Evolutionary conservation across 2,797 vertebrate genomes (phyloP).

Genomic region (Hypotaenidia okinawae): DNA sequence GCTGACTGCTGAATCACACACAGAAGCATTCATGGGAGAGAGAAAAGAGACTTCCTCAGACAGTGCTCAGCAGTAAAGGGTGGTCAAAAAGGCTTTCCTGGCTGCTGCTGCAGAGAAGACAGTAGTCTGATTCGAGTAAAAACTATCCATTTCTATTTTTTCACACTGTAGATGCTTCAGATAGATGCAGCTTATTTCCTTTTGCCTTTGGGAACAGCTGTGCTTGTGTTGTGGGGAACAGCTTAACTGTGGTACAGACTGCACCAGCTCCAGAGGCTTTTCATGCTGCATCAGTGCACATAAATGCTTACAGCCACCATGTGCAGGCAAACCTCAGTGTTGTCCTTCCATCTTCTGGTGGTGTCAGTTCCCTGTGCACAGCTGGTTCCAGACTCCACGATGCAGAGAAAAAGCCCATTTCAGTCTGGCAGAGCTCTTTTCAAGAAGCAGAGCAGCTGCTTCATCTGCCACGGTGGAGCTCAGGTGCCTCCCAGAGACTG

Average conservation of each 20-base stretch:
- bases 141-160: accelerated
- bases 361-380: not conserved
- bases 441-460: not conserved
- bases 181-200: not conserved
- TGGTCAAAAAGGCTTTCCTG: accelerated
- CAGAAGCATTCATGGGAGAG: not conserved
- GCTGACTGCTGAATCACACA: not conserved
- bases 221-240: not conserved
- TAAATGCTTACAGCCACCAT: not conserved
- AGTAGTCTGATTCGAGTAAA: not conserved
- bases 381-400: not conserved
- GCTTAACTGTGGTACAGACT: not conserved
- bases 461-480: not conserved
- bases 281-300: accelerated
- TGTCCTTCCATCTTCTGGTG: not conserved
- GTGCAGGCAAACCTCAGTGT: not conserved
- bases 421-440: not conserved
- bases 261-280: not conserved
- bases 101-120: not conserved
- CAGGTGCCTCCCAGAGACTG: not conserved
- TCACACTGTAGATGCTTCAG: not conserved
- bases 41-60: not conserved
- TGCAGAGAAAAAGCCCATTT: not conserved
- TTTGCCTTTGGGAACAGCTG: not conserved
- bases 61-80: not conserved